Evolutionary conservation across 2,888 invertebrate genomes (phyloP).

Genomic region (Cordilura impudica): DNA sequence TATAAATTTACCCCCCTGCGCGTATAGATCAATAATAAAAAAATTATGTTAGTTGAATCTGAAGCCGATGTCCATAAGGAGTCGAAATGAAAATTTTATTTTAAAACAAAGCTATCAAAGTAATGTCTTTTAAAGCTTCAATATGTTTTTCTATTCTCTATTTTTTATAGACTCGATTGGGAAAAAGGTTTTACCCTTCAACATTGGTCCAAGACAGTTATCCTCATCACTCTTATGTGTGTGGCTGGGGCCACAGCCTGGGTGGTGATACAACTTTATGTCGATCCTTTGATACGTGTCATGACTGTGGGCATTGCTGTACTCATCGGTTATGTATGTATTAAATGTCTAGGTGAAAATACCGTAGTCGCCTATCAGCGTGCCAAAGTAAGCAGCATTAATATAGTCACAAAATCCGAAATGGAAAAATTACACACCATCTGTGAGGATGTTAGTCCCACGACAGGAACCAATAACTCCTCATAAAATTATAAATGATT

Average conservation of each 20-base stretch:
- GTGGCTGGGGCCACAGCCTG: constrained; percentile 87
- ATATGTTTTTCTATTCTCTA: not conserved
- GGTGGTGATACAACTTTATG: constrained; percentile 88
- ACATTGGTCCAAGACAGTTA: constrained; percentile 91
- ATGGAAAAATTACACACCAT: constrained; percentile 77
- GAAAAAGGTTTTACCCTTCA: constrained; percentile 89
- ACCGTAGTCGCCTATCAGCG: constrained; percentile 94
- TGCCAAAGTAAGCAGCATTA: constrained; percentile 91
- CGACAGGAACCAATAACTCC: constrained; percentile 24
- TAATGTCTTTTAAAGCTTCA: too few relatives aligned
- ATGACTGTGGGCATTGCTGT: constrained; percentile 89
- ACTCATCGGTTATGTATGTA: constrained; percentile 89
- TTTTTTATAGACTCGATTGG: constrained; percentile 83
- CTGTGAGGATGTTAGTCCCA: constrained; percentile 75
- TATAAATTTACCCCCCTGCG: too few relatives aligned
- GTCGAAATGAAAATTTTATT: too few relatives aligned
- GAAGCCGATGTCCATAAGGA: too few relatives aligned
- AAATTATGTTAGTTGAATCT: too few relatives aligned
- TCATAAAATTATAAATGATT: constrained; percentile 38
- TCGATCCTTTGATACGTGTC: constrained; percentile 87
- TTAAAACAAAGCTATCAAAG: too few relatives aligned
- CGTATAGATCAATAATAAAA: too few relatives aligned
- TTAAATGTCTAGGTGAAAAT: constrained; percentile 92
- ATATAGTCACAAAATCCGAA: constrained; percentile 81
- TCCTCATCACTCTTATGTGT: constrained; percentile 88